These are phyloP conservation scores for Alcis repandata DNA, from an alignment of 2,888 invertebrate species.

Conservation along the genomic window DNA sequence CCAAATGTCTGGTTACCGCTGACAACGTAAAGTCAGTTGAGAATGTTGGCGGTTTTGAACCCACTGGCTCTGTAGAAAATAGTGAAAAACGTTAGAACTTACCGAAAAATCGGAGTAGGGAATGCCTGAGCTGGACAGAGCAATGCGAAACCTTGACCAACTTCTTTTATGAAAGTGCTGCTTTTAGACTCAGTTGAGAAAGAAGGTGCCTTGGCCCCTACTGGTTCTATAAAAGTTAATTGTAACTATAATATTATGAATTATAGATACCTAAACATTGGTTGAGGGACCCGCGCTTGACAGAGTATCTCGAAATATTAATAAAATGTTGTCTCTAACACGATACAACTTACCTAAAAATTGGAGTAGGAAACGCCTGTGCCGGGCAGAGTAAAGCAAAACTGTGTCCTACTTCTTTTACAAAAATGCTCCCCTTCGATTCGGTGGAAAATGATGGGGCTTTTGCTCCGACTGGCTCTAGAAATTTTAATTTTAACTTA, in stretches of 20 bases:
- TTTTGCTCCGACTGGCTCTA: conserved; percentile 89
- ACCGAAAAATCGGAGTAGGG: conserved; percentile 89
- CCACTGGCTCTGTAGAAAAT: conserved; percentile 86
- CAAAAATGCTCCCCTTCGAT: conserved; percentile 88
- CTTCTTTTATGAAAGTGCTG: conserved; percentile 87
- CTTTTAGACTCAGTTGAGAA: conserved; percentile 88
- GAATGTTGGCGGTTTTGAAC: conserved; percentile 87
- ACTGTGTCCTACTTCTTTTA: conserved; percentile 84
- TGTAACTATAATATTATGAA: not conserved
- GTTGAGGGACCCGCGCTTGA: conserved; percentile 4
- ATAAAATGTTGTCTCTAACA: not conserved
- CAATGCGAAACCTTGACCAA: conserved; percentile 87
- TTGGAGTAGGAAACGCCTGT: conserved; percentile 88
- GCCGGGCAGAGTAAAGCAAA: conserved; percentile 89
- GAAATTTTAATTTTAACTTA: conserved; percentile 45
- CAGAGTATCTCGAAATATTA: not conserved
- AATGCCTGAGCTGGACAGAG: conserved; percentile 88
- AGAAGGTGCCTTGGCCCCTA: conserved; percentile 88
- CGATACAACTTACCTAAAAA: conserved; percentile 47
- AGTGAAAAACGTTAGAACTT: conserved; percentile 61
- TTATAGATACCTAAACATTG: conserved; percentile 21
- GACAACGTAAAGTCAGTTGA: conserved; percentile 87
- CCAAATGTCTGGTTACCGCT: conserved; percentile 85
- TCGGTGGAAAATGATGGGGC: conserved; percentile 88
- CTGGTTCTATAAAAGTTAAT: conserved; percentile 81